Base-by-base conservation (phyloP, 2,888 invertebrate genomes). In the Dugesia japonica region DNA sequence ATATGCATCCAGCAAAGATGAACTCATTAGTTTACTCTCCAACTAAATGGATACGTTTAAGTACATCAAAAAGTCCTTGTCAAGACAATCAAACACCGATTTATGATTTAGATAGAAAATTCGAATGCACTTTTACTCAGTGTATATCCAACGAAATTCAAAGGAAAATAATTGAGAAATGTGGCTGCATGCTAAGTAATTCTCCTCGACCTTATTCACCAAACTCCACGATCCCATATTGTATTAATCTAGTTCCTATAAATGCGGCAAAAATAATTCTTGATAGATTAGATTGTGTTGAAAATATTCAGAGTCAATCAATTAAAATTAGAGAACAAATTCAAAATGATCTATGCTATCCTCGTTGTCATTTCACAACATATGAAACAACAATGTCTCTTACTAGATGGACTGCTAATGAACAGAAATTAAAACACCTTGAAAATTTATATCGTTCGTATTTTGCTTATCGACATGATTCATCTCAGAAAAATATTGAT, bases 1-100 rank as follows among this genome's bases (percentile, higher is more conserved):
- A 78, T 28, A 71, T 77, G 7, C 73, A 78, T 28, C 78, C 78
- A 26, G 75, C 28, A 33, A 71, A 77, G 42, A 78, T 78, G 77
- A 78, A 78, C 42, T 28, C 28, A 4, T 26, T 78, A 23, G 38
- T 28, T 26, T 78, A 78, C 27, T 31, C 23, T 9, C 78, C 78
- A 27, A 71, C 42, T 0, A 28, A 72, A 31, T 71, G 72, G 33
- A 73, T 20, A 23, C 77, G 71, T 13, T 1, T 73, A 15, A 23
- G 26, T 28, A 78, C 78, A 9, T 77, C 78, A 4, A 27, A 23
- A 26, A 77, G 38, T 31, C 77, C 78, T 15, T 78, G 78, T 71
- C 71, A 42, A 9, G 71, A 77, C 26, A 72, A 72, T 1, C 31
- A 28, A 17, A 20, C 17, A 28, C 26, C 38, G 23, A 27, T 78